Evolutionary conservation across 2,888 invertebrate genomes (phyloP).

Genomic region (Aporophyla lueneburgensis): DNA sequence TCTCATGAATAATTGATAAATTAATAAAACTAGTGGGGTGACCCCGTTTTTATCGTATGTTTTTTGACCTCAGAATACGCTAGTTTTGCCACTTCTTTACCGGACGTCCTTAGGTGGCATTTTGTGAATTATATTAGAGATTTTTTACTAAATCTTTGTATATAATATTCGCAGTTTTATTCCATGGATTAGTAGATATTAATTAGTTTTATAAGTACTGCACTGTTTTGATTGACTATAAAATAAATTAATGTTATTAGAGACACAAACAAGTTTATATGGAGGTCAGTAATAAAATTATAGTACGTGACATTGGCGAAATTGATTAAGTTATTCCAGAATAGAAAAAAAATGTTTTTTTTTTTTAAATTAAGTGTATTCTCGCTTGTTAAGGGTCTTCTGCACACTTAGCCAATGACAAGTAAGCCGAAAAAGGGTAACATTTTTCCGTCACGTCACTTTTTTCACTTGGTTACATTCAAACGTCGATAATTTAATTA

Average conservation of each 20-base stretch:
- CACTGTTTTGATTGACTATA: background rate
- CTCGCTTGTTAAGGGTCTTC: too few species aligned
- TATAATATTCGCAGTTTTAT: background rate
- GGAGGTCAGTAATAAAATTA: background rate
- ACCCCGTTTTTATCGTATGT: constrained; percentile 46
- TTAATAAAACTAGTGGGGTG: constrained; percentile 37
- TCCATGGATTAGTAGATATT: background rate
- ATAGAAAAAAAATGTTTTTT: background rate
- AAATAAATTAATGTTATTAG: background rate
- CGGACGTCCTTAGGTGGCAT: constrained; percentile 39
- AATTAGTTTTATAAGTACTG: background rate
- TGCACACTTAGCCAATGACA: too few species aligned
- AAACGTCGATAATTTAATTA: too few species aligned
- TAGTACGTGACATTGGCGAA: background rate
- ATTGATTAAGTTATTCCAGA: background rate
- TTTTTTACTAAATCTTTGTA: background rate
- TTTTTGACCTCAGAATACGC: constrained; percentile 39
- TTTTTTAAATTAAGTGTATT: background rate
- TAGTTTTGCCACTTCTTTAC: constrained; percentile 23
- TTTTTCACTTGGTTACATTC: too few species aligned
- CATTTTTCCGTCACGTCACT: too few species aligned
- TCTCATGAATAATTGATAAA: constrained; percentile 55
- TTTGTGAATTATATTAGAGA: background rate
- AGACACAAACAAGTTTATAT: background rate
- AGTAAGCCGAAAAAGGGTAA: too few species aligned